Evolutionary conservation across 2,797 vertebrate species (phyloP), one percentile per base, ranked within the genome.

Genomic region (Myoxocephalus aenaeus): DNA sequence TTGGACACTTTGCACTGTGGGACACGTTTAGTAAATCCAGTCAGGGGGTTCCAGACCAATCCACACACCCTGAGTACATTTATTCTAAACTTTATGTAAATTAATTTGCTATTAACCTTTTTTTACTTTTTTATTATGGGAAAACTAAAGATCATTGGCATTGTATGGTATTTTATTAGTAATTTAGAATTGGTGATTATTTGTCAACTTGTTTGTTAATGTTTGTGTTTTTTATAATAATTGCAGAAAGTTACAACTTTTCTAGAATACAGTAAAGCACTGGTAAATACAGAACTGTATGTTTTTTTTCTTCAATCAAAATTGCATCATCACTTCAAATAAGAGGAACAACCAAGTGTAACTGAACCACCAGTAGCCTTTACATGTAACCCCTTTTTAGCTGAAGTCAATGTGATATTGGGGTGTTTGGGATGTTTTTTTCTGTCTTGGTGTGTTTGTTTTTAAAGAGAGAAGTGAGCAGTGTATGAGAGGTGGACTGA

Each of bases 51-150:
- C 7, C 29, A 71, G 40, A 76, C 68, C 36, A 48, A 11, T 63
- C 22, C 6, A 61, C 5, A 5, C 5, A 7, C 50, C n/a, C 50
- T 25, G 50, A 22, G 50, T 15, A 15, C 40, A 42, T 42, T 14
- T 12, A 11, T 51, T n/a, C n/a, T 51, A 51, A 10, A 51, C 50
- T 11, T 7, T 57, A 2, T n/a, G 6, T 46, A 1, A 17, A 18
- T 18, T 64, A 53, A 18, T 82, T 71, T 75, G 64, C 50, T 80
- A 51, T 32, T 53, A 70, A 75, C 46, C 11, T 65, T 12, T 70
- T 70, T 65, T 77, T 5, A 67, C 27, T 66, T 3, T 61, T 53
- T 50, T 29, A 63, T 77, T 50, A 64, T 25, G 54, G 56, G 27
- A 63, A 48, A 68, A 53, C 32, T 72, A 61, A 75, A 58, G 13